These are phyloP conservation scores for Eretmocerus hayati DNA, from an alignment of 2,888 invertebrate species.

Conservation along the genomic window DNA sequence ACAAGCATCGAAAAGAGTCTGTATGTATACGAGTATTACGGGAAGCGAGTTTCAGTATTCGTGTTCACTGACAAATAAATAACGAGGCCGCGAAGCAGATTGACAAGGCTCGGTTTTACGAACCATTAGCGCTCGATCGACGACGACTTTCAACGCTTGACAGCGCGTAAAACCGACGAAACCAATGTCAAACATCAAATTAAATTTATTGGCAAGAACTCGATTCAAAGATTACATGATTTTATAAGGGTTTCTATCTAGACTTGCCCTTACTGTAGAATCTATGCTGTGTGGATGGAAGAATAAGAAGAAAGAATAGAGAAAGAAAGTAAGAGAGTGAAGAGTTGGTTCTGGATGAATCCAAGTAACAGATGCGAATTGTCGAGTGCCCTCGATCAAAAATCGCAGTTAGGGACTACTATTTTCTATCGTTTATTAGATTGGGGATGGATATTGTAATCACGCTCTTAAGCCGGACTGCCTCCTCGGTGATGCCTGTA, in stretches of 20 bases:
- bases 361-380: conserved; percentile 29
- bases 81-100: conserved; percentile 1
- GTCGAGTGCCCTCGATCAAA: conserved; percentile 25
- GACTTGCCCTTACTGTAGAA: no score
- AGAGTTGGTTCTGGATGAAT: neutral
- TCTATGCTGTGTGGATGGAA: no score
- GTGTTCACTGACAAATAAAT: no score
- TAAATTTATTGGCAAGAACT: conserved; percentile 14
- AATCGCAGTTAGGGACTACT: conserved; percentile 4
- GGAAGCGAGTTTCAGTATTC: no score
- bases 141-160: conserved; percentile 4
- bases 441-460: conserved; percentile 40
- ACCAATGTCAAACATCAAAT: conserved; percentile 16
- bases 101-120: conserved; percentile 13
- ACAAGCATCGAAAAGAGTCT: no score
- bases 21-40: no score
- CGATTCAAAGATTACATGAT: no score
- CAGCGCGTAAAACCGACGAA: conserved; percentile 20
- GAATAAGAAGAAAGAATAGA: no score
- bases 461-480: conserved; percentile 30
- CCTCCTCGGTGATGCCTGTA: conserved; percentile 3
- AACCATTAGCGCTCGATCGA: conserved; percentile 12
- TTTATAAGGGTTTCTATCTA: no score
- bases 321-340: no score
- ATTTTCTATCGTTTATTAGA: conserved; percentile 29